Evolutionary conservation across 2,888 invertebrate species (phyloP).

Genomic region (Geophilus truncorum): DNA sequence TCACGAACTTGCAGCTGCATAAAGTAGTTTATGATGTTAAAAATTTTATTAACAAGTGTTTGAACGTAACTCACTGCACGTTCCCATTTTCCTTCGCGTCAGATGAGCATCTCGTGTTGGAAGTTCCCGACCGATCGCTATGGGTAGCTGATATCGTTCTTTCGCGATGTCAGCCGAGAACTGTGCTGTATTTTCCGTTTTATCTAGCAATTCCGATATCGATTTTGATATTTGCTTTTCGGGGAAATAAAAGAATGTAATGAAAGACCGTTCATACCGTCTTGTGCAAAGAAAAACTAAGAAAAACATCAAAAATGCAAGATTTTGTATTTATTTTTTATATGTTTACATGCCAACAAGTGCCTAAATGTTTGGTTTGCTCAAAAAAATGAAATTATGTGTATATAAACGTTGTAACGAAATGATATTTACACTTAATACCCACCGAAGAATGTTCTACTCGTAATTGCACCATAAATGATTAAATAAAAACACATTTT

Average conservation of each 20-base stretch:
- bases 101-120: slow-evolving; percentile 59
- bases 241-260: slow-evolving; percentile 32
- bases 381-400: too few species aligned
- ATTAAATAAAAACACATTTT: background rate
- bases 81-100: slow-evolving; percentile 65
- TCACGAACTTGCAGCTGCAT: slow-evolving; percentile 63
- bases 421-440: too few species aligned
- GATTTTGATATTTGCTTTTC: slow-evolving; percentile 65
- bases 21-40: slow-evolving; percentile 65
- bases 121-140: slow-evolving; percentile 57
- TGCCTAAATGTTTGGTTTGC: too few species aligned
- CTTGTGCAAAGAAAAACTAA: background rate
- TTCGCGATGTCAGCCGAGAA: slow-evolving; percentile 69
- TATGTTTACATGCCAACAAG: too few species aligned
- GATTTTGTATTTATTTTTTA: too few species aligned
- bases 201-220: slow-evolving; percentile 66
- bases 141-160: slow-evolving; percentile 68
- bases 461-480: background rate
- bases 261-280: background rate
- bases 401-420: too few species aligned
- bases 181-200: slow-evolving; percentile 63
- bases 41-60: slow-evolving; percentile 59
- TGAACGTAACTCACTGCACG: slow-evolving; percentile 61
- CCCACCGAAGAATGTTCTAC: background rate
- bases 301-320: too few species aligned